phyloP scores from a whole-genome alignment of 2,113 vertebrate genomes.

The Vulpes vulpes region DNA sequence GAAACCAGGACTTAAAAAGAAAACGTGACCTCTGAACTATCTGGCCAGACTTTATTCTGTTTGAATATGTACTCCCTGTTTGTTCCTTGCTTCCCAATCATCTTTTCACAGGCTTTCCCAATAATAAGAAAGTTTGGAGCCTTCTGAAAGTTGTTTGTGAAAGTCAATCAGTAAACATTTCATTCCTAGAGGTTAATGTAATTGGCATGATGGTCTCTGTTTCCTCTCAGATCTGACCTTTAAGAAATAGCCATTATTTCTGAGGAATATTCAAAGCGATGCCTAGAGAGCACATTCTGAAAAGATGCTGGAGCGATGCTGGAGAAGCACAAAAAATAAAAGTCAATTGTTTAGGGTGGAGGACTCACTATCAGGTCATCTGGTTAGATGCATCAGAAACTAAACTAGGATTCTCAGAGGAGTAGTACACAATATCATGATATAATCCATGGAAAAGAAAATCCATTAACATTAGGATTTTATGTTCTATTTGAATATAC shows the following conservation, averaged over 20 bases:
- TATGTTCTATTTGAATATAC: background rate
- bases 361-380: background rate
- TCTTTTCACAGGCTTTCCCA: background rate
- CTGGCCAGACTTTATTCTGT: background rate
- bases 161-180: slow-evolving; percentile 32
- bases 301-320: background rate
- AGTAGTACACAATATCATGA: background rate
- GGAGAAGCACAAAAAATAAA: background rate
- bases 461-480: background rate
- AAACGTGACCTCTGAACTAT: background rate
- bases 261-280: background rate
- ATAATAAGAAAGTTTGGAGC: background rate
- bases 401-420: background rate
- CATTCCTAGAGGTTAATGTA: slow-evolving; percentile 1
- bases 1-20: background rate
- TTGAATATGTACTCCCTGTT: background rate
- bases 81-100: background rate
- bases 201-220: background rate
- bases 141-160: slow-evolving; percentile 21
- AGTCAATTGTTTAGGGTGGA: background rate
- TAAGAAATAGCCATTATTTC: background rate
- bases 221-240: background rate
- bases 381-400: slow-evolving; percentile 30
- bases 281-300: too few species aligned
- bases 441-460: background rate